Percentiles rank a stretch among this genome's conserved stretches.
Conservation (phyloP, 2,888 invertebrate genomes). For the Thyatira batis region DNA sequence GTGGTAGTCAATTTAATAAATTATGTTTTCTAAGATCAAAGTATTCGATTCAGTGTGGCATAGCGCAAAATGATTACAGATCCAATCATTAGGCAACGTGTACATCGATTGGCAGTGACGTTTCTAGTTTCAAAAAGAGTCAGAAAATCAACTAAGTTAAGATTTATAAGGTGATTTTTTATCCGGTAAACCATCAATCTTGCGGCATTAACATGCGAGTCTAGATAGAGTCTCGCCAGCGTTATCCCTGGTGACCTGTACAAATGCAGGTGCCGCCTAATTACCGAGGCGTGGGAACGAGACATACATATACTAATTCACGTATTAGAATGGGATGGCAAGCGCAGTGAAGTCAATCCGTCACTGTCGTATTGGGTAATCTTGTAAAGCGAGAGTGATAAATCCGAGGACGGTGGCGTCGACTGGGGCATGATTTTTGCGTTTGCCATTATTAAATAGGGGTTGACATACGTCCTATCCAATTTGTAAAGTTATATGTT, state of each 20-base stretch:
- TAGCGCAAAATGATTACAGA: too few relatives aligned
- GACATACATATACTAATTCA: slow-evolving; percentile 29
- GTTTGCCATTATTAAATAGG: slow-evolving; percentile 60
- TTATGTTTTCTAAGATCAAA: too few relatives aligned
- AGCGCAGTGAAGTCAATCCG: slow-evolving; percentile 66
- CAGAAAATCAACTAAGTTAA: neutral
- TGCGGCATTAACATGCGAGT: slow-evolving; percentile 65
- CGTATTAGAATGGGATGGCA: slow-evolving; percentile 43
- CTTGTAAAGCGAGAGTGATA: slow-evolving; percentile 74
- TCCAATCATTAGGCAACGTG: too few relatives aligned
- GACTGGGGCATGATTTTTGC: slow-evolving; percentile 65
- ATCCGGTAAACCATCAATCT: slow-evolving; percentile 65
- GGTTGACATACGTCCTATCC: slow-evolving; percentile 45
- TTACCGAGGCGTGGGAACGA: slow-evolving; percentile 54
- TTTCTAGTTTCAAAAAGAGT: neutral
- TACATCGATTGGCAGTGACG: too few relatives aligned
- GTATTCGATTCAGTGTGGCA: too few relatives aligned
- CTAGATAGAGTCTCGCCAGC: slow-evolving; percentile 65
- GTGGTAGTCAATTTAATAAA: too few relatives aligned
- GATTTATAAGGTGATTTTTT: slow-evolving; percentile 26
- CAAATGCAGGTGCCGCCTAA: slow-evolving; percentile 77
- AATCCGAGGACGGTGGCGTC: slow-evolving; percentile 56
- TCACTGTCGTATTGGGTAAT: slow-evolving; percentile 78
- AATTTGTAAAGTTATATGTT: slow-evolving; percentile 33
- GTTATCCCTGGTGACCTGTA: slow-evolving; percentile 68